Base-by-base conservation (phyloP, 2,797 vertebrate genomes). In the Odontamblyopus lacepedii region DNA sequence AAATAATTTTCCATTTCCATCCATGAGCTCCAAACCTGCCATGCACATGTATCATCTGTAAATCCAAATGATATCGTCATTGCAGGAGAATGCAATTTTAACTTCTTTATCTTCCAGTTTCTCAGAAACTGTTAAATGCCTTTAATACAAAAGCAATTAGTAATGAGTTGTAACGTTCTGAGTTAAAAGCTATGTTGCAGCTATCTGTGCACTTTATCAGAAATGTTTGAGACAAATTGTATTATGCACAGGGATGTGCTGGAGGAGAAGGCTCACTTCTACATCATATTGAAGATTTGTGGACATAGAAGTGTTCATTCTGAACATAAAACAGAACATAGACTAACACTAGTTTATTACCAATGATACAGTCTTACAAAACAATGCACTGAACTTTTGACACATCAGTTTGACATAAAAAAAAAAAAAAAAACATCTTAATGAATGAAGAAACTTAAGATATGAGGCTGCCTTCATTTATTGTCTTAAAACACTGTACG, bases 201-300 rank as follows among this genome's bases (percentile, higher is more conserved):
- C 30, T 75, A 85, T 87, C 80, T n/a, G 8, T n/a, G 75, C 82
- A 83, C 80, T 87, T 81, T 75, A 85, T 84, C 83, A 68, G 61
- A 0, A 32, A 16, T 11, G 5, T 70, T 67, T 44, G 32, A 55
- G 55, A 53, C 35, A 38, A 63, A 79, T 50, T 38, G 11, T 32
- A 63, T 73, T 67, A 81, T 53, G 16, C 11, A 23, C 0, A 0
- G 23, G 1, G 48, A 53, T 66, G 48, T 60, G 53, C 67, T 1
- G 0, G 4, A 8, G 64, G 41, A 23, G 53, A 9, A 55, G 15
- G 55, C 19, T 62, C 57, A 12, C 2, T 0, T 50, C 35, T 51
- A 19, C 26, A 44, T 41, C 38, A 38, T 5, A 1, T 63, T 41
- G 74, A 48, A 48, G n/a, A 75, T 70, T 70, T 75, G 16, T 56